Evolutionary conservation across 2,888 invertebrate species (phyloP).

Genomic region (Automeris io): DNA sequence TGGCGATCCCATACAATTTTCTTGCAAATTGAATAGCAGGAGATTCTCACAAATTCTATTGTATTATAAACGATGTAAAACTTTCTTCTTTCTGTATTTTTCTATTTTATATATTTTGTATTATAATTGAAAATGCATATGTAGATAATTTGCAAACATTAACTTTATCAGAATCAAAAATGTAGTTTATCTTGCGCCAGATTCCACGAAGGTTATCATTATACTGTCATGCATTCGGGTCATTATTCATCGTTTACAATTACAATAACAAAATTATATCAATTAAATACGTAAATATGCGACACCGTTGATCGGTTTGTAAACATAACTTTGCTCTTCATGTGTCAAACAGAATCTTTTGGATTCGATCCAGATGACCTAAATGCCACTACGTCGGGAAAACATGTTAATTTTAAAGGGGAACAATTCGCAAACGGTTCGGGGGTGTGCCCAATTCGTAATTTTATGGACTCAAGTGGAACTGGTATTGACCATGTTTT

Average conservation of each 20-base stretch:
- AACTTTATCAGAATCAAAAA: neutral
- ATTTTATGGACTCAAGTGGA: slow-evolving; percentile 15
- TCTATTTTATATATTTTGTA: neutral
- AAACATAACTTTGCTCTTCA: slow-evolving; percentile 38
- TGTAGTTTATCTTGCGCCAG: neutral
- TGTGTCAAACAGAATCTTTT: slow-evolving; percentile 47
- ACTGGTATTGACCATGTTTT: slow-evolving; percentile 15
- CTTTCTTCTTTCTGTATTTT: neutral
- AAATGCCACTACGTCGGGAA: slow-evolving; percentile 44
- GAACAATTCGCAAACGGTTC: slow-evolving; percentile 39
- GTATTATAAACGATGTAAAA: slow-evolving; percentile 6
- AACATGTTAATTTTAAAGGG: slow-evolving; percentile 39
- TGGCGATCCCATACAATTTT: neutral
- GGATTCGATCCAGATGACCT: slow-evolving; percentile 68
- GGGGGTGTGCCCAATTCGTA: slow-evolving; percentile 22
- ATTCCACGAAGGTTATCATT: slow-evolving; percentile 2
- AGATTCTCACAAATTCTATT: slow-evolving; percentile 9
- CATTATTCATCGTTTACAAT: neutral
- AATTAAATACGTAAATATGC: neutral
- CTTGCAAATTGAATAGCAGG: slow-evolving; percentile 9
- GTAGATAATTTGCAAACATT: neutral
- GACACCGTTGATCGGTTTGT: slow-evolving; percentile 19
- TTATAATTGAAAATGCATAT: neutral
- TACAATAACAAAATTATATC: neutral
- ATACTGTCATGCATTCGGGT: neutral